phyloP scores from a whole-genome alignment of 2,888 invertebrate species.

The Pelosia muscerda region DNA sequence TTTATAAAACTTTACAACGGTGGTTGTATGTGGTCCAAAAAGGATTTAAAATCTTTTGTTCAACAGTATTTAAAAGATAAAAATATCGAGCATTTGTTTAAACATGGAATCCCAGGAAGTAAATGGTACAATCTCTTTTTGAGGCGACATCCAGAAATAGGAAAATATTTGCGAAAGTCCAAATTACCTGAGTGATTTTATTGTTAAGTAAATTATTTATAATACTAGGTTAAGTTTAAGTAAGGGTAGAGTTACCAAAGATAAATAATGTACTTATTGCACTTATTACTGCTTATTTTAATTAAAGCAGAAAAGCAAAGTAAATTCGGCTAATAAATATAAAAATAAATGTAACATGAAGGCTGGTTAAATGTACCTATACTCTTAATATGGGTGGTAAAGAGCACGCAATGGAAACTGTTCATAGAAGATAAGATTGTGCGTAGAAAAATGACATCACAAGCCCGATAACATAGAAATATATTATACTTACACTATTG shows the following conservation, averaged over 20 bases:
- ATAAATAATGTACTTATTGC: not conserved
- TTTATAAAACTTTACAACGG: conserved; percentile 6
- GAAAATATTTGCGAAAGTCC: conserved; percentile 10
- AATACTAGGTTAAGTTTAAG: not conserved
- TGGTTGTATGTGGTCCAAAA: conserved; percentile 10
- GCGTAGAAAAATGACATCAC: too few relatives aligned
- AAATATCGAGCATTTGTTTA: conserved; percentile 9
- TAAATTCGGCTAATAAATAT: too few relatives aligned
- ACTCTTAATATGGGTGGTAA: too few relatives aligned
- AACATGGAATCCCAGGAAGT: conserved; percentile 16
- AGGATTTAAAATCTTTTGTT: conserved; percentile 13
- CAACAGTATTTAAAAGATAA: conserved; percentile 13
- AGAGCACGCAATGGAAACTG: too few relatives aligned
- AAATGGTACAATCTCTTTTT: conserved; percentile 18
- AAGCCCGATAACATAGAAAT: too few relatives aligned
- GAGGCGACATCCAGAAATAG: conserved; percentile 19
- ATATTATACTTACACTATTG: too few relatives aligned
- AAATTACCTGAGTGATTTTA: not conserved
- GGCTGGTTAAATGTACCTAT: too few relatives aligned
- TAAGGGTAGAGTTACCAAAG: not conserved
- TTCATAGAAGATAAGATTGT: too few relatives aligned
- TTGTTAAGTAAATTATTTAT: not conserved
- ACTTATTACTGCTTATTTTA: too few relatives aligned
- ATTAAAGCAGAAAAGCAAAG: too few relatives aligned
- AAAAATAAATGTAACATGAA: too few relatives aligned